Conservation (phyloP, 64 coral and sea anemone genomes). For the Montipora sp. region DNA sequence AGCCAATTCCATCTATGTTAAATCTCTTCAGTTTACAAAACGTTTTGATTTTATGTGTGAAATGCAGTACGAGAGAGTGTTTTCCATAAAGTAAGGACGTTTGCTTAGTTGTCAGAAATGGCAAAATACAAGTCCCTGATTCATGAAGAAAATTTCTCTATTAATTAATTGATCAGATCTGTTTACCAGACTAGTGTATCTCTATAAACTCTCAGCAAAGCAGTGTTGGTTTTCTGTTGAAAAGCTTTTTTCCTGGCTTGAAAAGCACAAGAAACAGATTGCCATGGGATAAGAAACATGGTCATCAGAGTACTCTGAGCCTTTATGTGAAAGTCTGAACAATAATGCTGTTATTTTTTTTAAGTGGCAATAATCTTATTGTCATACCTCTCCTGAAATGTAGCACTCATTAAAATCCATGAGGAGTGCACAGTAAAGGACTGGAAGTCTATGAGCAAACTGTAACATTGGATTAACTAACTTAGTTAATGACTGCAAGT, state of each 20-base stretch:
- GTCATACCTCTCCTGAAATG: background rate
- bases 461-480: conserved; percentile 13
- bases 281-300: conserved; percentile 13
- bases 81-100: too few relatives aligned
- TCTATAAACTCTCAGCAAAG: too few relatives aligned
- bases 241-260: background rate
- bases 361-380: conserved; percentile 2
- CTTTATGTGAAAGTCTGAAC: conserved; percentile 3
- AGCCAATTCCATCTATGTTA: background rate
- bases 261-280: conserved; percentile 12
- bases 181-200: background rate
- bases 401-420: background rate
- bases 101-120: too few relatives aligned
- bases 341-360: background rate
- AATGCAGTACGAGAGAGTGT: too few relatives aligned
- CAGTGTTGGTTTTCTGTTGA: background rate
- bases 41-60: too few relatives aligned
- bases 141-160: too few relatives aligned
- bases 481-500: background rate
- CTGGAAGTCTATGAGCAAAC: background rate
- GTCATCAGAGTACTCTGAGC: background rate
- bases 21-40: background rate
- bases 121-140: too few relatives aligned
- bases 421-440: conserved; percentile 4
- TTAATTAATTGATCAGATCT: background rate